A percentile compares a stretch with the other conserved stretches of the same genome.
Conservation (phyloP, 2,888 invertebrate genomes). For the Oscheius myriophilus region DNA sequence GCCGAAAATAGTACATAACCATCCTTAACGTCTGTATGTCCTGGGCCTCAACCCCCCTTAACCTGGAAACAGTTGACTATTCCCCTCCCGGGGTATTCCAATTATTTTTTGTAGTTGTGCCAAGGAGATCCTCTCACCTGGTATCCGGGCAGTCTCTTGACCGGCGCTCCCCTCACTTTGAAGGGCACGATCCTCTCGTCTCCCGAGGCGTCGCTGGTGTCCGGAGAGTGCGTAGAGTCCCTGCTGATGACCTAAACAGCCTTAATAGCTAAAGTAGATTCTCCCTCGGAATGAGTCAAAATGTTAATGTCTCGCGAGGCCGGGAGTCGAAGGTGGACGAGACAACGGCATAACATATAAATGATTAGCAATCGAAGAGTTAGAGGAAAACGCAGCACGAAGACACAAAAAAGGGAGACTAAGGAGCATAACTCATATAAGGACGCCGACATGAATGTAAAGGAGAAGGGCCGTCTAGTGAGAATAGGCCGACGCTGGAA, state of each 20-base stretch:
- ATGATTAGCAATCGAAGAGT: conserved; percentile 2
- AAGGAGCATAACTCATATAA: conserved; percentile 29
- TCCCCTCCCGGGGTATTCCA: too few species aligned
- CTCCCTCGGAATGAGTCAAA: conserved; percentile 4
- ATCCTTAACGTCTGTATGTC: too few species aligned
- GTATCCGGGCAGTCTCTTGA: conserved; percentile 92
- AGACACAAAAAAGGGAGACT: conserved; percentile 14
- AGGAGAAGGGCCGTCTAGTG: conserved; percentile 27
- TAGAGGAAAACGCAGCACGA: conserved; percentile 6
- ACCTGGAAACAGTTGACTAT: too few species aligned
- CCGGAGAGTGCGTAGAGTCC: conserved; percentile 52
- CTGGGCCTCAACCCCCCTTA: too few species aligned
- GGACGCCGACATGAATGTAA: conserved; percentile 33
- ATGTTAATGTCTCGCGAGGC: conserved; percentile 17
- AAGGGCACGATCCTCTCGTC: conserved; percentile 57
- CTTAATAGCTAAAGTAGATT: not conserved
- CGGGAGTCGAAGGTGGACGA: conserved; percentile 9
- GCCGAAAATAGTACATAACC: too few species aligned
- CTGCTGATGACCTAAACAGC: conserved; percentile 46
- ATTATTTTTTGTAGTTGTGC: too few species aligned
- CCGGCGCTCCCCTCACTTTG: conserved; percentile 79
- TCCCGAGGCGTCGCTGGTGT: conserved; percentile 55
- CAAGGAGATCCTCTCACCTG: conserved; percentile 71
- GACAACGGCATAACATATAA: conserved; percentile 18
- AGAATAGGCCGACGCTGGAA: conserved; percentile 27